Conservation (phyloP, 2,888 invertebrate genomes). For the Entomobrya proxima region DNA sequence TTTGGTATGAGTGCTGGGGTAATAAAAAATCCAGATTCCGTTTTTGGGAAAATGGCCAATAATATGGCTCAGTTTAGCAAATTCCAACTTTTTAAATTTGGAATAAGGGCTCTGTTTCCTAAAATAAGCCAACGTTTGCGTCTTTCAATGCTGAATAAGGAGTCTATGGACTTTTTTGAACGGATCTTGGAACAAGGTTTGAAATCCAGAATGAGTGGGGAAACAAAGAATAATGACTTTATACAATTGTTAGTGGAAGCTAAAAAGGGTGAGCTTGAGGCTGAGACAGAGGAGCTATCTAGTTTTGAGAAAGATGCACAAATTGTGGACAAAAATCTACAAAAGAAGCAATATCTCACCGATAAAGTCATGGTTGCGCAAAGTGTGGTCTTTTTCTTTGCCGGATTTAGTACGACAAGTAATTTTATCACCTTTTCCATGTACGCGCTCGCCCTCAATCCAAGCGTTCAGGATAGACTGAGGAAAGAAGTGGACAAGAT, state of each 20-base stretch:
- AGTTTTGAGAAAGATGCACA: constrained; percentile 65
- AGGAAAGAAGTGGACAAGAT: too few relatives aligned
- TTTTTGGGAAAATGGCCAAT: constrained; percentile 76
- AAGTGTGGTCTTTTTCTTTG: too few relatives aligned
- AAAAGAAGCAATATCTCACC: too few relatives aligned
- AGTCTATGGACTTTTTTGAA: constrained; percentile 1
- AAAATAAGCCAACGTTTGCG: neutral
- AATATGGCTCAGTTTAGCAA: neutral
- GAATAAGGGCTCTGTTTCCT: neutral
- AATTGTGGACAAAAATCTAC: too few relatives aligned
- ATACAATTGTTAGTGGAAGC: constrained; percentile 64
- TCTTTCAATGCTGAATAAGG: neutral
- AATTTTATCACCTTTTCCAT: too few relatives aligned
- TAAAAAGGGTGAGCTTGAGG: constrained; percentile 41
- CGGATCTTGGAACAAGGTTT: neutral
- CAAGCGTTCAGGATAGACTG: too few relatives aligned
- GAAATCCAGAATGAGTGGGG: neutral
- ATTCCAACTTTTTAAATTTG: neutral
- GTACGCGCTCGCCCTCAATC: too few relatives aligned
- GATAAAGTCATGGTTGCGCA: too few relatives aligned
- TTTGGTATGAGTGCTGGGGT: constrained; percentile 78
- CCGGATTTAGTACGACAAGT: too few relatives aligned
- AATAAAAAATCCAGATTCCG: constrained; percentile 76
- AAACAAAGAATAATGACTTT: constrained; percentile 58
- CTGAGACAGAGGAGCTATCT: constrained; percentile 39